These are phyloP conservation scores for Chymomyza costata DNA, from an alignment of 1,140 invertebrate genomes.

Conservation along the genomic window DNA sequence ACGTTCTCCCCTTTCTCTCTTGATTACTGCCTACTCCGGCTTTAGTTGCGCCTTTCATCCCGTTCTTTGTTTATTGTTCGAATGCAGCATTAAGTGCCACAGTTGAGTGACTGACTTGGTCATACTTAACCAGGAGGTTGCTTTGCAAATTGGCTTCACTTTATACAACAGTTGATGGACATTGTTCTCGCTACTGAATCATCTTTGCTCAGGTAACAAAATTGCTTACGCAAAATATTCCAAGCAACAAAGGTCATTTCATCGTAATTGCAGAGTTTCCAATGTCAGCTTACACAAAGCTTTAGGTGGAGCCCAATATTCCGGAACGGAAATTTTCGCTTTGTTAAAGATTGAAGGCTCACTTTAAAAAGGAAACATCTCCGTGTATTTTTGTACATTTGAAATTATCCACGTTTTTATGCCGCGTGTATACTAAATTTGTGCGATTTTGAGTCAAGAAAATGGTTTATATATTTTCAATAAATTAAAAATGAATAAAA, in stretches of 20 bases:
- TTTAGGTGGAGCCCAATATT: too few species aligned
- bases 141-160: slow-evolving; percentile 53
- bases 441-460: too few species aligned
- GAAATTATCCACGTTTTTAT: too few species aligned
- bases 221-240: slow-evolving; percentile 52
- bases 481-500: too few species aligned
- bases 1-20: background rate
- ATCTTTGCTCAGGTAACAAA: slow-evolving; percentile 22
- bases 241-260: slow-evolving; percentile 39
- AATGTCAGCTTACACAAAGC: slow-evolving; percentile 13
- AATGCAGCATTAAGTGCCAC: slow-evolving; percentile 59
- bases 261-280: slow-evolving; percentile 31
- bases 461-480: too few species aligned
- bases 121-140: too few species aligned
- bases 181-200: slow-evolving; percentile 25
- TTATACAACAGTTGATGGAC: slow-evolving; percentile 46
- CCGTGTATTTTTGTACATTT: too few species aligned
- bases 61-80: slow-evolving; percentile 47
- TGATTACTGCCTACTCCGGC: background rate
- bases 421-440: too few species aligned
- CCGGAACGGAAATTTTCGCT: too few species aligned
- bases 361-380: too few species aligned
- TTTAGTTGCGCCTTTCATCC: slow-evolving; percentile 23
- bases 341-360: too few species aligned
- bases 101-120: slow-evolving; percentile 44